Conservation (phyloP, 2,113 vertebrate species). For the Ploceus nigricollis region DNA sequence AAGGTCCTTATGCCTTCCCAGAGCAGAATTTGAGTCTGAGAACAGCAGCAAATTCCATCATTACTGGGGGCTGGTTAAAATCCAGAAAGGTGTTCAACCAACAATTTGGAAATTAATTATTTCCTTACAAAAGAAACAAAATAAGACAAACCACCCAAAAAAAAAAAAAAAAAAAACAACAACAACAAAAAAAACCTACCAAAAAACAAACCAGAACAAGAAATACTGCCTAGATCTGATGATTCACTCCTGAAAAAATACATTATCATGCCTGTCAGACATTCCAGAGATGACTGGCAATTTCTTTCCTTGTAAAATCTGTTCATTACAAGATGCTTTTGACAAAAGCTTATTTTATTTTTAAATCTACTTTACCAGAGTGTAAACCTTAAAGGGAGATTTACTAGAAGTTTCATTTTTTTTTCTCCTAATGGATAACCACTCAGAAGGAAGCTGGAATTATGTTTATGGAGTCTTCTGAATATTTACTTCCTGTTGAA, state of each 20-base stretch:
- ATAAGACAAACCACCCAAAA: not conserved
- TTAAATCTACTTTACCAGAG: slow-evolving; percentile 24
- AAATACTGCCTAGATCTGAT: not conserved
- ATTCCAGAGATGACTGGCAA: not conserved
- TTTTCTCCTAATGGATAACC: not conserved
- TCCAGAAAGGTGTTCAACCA: not conserved
- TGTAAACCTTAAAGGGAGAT: slow-evolving; percentile 39
- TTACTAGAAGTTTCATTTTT: slow-evolving; percentile 33
- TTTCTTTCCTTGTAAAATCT: not conserved
- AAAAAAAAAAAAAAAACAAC: not conserved
- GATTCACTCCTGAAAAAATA: not conserved
- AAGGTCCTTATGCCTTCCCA: not conserved
- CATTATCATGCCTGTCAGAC: not conserved
- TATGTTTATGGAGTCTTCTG: slow-evolving; percentile 42
- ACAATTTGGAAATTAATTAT: not conserved
- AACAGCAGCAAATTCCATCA: not conserved
- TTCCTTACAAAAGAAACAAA: not conserved
- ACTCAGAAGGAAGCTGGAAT: slow-evolving; percentile 46
- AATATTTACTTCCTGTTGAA: slow-evolving; percentile 55
- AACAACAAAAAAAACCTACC: not conserved
- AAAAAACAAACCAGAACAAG: not conserved
- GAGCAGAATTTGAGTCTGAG: not conserved
- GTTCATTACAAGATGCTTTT: not conserved
- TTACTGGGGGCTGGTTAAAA: not conserved
- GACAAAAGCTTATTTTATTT: slow-evolving; percentile 49